Percentiles rank a stretch among this genome's conserved stretches.
Evolutionary conservation across 1,140 invertebrate genomes (phyloP).

Genomic region (Caerostris darwini): DNA sequence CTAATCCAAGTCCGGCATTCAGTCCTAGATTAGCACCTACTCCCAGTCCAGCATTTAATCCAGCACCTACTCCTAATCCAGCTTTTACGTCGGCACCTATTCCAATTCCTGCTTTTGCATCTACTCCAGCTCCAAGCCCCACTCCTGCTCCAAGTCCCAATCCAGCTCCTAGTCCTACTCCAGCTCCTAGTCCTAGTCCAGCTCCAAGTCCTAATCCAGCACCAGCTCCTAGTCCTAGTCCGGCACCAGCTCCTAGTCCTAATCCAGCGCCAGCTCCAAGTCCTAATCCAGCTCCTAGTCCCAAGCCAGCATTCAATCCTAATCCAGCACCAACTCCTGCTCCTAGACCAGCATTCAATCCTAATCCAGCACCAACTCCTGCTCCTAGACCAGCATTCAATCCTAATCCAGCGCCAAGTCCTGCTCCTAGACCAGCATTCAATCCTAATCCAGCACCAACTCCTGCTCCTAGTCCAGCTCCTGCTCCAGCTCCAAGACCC

Average conservation of each 20-base stretch:
- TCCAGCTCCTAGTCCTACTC: background rate
- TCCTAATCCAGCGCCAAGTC: background rate
- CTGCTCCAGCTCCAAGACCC: constrained; percentile 33
- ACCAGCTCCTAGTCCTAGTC: background rate
- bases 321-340: background rate
- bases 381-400: background rate
- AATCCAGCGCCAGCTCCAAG: background rate
- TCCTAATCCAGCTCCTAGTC: constrained; percentile 22
- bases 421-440: background rate
- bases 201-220: background rate
- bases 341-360: background rate
- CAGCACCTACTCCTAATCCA: constrained; percentile 4
- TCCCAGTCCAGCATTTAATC: constrained; percentile 26
- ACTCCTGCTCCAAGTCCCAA: background rate
- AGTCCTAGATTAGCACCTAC: background rate
- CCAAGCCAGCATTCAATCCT: background rate
- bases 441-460: constrained; percentile 10
- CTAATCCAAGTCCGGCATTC: constrained; percentile 6
- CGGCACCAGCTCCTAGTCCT: background rate
- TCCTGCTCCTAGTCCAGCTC: constrained; percentile 11
- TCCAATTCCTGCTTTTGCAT: background rate
- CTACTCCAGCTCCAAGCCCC: background rate
- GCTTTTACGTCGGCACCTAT: background rate
- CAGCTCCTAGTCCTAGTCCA: background rate
- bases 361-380: background rate